A percentile compares a stretch with the other conserved stretches of the same genome.
These are phyloP conservation scores for Drosophila willistoni DNA, from an alignment of 1,140 invertebrate genomes.

Conservation along the genomic window DNA sequence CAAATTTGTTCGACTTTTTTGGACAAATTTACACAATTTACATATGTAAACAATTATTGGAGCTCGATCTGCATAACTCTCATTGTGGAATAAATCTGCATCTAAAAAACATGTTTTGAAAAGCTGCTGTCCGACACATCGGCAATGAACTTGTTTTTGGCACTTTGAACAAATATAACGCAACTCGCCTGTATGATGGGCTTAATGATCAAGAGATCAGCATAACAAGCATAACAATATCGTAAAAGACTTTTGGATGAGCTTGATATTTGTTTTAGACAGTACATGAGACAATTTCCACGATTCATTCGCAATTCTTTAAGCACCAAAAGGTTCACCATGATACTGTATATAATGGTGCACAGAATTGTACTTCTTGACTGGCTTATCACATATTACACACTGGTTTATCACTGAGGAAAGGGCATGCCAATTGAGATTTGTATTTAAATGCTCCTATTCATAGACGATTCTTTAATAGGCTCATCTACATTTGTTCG, in stretches of 20 bases:
- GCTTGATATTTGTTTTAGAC: neutral
- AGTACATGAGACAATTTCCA: slow-evolving; percentile 22
- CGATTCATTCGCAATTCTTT: slow-evolving; percentile 40
- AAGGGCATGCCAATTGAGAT: slow-evolving; percentile 47
- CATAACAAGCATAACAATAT: slow-evolving; percentile 41
- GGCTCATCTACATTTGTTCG: neutral
- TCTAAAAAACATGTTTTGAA: slow-evolving; percentile 13
- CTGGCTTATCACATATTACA: slow-evolving; percentile 84
- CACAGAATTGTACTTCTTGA: slow-evolving; percentile 45
- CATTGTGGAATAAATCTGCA: neutral
- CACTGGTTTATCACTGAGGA: slow-evolving; percentile 48
- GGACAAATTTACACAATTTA: slow-evolving; percentile 86
- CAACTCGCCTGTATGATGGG: slow-evolving; percentile 87
- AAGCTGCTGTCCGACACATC: slow-evolving; percentile 12
- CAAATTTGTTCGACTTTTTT: slow-evolving; percentile 84
- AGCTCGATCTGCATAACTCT: neutral
- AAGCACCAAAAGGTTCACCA: slow-evolving; percentile 84
- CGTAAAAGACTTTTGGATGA: neutral
- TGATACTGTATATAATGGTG: slow-evolving; percentile 86
- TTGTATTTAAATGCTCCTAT: slow-evolving; percentile 19
- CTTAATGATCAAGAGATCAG: slow-evolving; percentile 84
- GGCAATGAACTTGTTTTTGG: neutral
- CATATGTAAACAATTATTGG: slow-evolving; percentile 84
- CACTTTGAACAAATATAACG: slow-evolving; percentile 85
- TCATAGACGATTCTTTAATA: neutral